Base-by-base conservation (phyloP, 1,140 invertebrate species). In the Heliconius eleuchia region DNA sequence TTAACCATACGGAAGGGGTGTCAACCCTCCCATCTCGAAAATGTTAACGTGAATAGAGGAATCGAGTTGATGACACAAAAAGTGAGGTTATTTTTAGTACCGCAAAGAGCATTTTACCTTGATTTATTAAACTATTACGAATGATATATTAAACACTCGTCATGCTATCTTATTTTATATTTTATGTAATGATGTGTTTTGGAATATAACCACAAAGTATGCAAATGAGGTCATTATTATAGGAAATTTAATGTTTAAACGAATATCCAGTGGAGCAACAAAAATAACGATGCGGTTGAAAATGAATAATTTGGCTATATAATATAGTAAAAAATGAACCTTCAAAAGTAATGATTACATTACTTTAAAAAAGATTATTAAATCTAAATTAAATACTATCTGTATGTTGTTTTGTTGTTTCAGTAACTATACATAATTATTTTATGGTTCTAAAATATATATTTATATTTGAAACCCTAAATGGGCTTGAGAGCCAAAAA, bases 11-110 rank as follows among this genome's bases (percentile, higher is more conserved):
- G 55, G n/a, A 60, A 60, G 9, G n/a, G n/a, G 0, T 60, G 55
- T 60, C 55, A 60, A 60, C 55, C 55, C 55, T 60, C 55, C 55
- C 55, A 3, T 60, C 19, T 23, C 55, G n/a, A 23, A 3, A 27
- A 60, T 9, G 1, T 60, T 60, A n/a, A 60, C 7, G 6, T 2
- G 55, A 23, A 57, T 9, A 11, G n/a, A 3, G 7, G 8, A 60
- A 37, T 52, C 8, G n/a, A 72, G 39, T 60, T 60, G 73, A 60
- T 57, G 73, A 74, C 19, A 55, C n/a, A 39, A 34, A 74, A 23
- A 74, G 39, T 5, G 46, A 37, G 30, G 34, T 23, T 34, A 60
- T 19, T 13, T 73, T 74, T 74, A 57, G 52, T 18, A 23, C 37
- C n/a, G 55, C 55, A 1, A 27, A 60, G 55, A 60, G n/a, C n/a